phyloP scores from a whole-genome alignment of 2,888 invertebrate genomes.

The Pandemis cinnamomeana region DNA sequence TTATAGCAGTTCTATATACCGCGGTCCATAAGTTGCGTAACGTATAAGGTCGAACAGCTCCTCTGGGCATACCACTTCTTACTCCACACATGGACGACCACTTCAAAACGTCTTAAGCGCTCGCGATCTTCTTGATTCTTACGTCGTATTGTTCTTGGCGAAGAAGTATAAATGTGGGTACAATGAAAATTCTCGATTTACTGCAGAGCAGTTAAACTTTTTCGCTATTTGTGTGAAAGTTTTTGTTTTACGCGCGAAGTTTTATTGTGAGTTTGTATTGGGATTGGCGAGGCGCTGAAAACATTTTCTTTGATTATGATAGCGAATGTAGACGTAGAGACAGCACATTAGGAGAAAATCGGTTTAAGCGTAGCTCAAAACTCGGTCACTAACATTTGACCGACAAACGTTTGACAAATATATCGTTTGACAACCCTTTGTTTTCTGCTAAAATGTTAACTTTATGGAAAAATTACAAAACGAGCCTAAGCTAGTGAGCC shows the following conservation, averaged over 20 bases:
- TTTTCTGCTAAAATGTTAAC: too few species aligned
- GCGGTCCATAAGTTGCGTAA: conserved; percentile 29
- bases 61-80: conserved; percentile 25
- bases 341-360: neutral
- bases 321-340: neutral
- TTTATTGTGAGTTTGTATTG: conserved; percentile 52
- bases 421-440: too few species aligned
- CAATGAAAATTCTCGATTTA: conserved; percentile 51
- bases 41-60: conserved; percentile 32
- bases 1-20: conserved; percentile 17
- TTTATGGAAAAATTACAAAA: too few species aligned
- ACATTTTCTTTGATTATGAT: conserved; percentile 23
- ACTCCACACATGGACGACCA: neutral
- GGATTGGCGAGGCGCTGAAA: conserved; percentile 47
- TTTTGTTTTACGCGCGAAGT: conserved; percentile 54
- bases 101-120: conserved; percentile 3
- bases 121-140: neutral
- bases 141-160: neutral
- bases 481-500: too few species aligned
- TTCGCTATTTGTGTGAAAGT: conserved; percentile 51
- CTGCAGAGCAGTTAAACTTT: conserved; percentile 51
- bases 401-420: too few species aligned
- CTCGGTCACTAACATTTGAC: too few species aligned
- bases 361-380: too few species aligned
- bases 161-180: conserved; percentile 27